These are phyloP conservation scores for Nannospalax galili DNA, from an alignment of 2,113 vertebrate genomes.

Conservation along the genomic window DNA sequence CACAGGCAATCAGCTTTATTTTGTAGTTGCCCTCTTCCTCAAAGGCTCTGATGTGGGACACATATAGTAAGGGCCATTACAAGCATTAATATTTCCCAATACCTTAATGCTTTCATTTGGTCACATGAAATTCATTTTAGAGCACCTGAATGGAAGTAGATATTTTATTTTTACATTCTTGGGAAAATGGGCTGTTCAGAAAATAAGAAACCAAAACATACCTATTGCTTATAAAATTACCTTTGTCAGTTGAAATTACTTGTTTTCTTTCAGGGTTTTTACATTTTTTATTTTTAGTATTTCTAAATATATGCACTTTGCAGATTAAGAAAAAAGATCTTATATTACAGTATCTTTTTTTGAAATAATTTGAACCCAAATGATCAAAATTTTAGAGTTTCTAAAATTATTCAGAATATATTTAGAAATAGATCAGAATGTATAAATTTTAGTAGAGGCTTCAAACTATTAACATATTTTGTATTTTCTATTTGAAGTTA, in stretches of 20 bases:
- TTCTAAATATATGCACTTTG: slow-evolving; percentile 24
- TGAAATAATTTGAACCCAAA: slow-evolving; percentile 43
- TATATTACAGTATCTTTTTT: not conserved
- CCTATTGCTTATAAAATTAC: slow-evolving; percentile 18
- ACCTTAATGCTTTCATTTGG: not conserved
- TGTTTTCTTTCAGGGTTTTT: not conserved
- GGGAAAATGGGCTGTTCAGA: not conserved
- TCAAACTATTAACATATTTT: slow-evolving; percentile 56
- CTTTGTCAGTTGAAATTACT: not conserved
- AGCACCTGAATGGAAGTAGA: slow-evolving; percentile 8
- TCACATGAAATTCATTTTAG: not conserved
- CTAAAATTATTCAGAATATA: slow-evolving; percentile 41
- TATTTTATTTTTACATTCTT: slow-evolving; percentile 9
- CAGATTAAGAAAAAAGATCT: not conserved
- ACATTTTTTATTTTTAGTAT: slow-evolving; percentile 21
- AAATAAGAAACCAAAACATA: slow-evolving; percentile 2
- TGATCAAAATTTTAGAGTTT: slow-evolving; percentile 42
- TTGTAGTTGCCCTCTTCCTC: not conserved
- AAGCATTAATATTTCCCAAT: not conserved
- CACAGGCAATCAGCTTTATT: not conserved
- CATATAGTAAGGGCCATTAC: not conserved
- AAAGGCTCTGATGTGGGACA: not conserved
- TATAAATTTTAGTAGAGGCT: slow-evolving; percentile 48
- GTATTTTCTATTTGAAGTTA: slow-evolving; percentile 54
- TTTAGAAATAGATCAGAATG: slow-evolving; percentile 40